Evolutionary conservation across 2,888 invertebrate species (phyloP).

Genomic region (Drosophila diplacantha): DNA sequence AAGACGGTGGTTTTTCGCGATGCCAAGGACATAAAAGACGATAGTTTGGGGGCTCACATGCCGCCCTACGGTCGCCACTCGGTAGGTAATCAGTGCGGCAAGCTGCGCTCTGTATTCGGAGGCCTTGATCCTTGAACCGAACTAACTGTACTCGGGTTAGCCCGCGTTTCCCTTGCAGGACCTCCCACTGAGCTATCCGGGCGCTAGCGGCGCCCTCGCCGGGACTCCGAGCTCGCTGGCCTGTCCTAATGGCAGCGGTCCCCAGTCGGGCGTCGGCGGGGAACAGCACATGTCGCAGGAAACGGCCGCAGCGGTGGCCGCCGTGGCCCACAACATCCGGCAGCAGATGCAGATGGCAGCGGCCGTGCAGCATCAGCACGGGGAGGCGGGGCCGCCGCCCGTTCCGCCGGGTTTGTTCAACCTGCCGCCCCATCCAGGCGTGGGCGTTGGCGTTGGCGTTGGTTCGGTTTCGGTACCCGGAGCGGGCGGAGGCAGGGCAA

Average conservation of each 20-base stretch:
- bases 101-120: background rate
- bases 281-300: conserved; percentile 81
- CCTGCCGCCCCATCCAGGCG: conserved; percentile 71
- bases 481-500: conserved; percentile 73
- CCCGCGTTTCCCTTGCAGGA: conserved; percentile 82
- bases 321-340: conserved; percentile 89
- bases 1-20: conserved; percentile 95
- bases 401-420: conserved; percentile 77
- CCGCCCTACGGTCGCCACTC: conserved; percentile 81
- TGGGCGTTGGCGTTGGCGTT: conserved; percentile 40
- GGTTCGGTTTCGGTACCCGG: conserved; percentile 24
- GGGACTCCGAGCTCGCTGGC: conserved; percentile 54
- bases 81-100: conserved; percentile 77
- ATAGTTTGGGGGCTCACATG: conserved; percentile 78
- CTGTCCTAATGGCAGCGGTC: conserved; percentile 59
- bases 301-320: conserved; percentile 90
- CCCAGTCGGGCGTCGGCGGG: conserved; percentile 48
- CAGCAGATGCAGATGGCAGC: conserved; percentile 88
- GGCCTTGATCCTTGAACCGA: conserved; percentile 3
- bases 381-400: conserved; percentile 74
- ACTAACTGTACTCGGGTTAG: conserved; percentile 70
- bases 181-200: conserved; percentile 80
- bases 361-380: conserved; percentile 78
- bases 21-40: conserved; percentile 87
- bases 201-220: conserved; percentile 72